Evolutionary conservation across 2,113 vertebrate species (phyloP).

Genomic region (Motacilla tschutschensis): DNA sequence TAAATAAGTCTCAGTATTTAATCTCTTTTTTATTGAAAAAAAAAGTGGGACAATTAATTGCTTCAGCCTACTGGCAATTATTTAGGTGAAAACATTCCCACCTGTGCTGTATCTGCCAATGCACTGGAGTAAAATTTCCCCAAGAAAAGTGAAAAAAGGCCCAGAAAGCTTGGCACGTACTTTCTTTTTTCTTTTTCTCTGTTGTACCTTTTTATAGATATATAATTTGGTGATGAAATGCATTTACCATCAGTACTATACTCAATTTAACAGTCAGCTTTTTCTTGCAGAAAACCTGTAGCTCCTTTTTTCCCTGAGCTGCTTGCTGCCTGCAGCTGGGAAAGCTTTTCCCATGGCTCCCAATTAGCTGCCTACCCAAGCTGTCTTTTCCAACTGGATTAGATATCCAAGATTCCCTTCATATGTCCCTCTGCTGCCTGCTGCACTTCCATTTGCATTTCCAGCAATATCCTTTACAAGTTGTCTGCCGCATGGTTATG

Average conservation of each 20-base stretch:
- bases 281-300: not conserved
- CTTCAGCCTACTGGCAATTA: not conserved
- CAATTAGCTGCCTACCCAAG: slow-evolving; percentile 3
- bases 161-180: not conserved
- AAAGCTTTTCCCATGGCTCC: slow-evolving; percentile 23
- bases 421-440: not conserved
- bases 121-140: not conserved
- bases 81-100: not conserved
- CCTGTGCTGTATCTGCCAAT: not conserved
- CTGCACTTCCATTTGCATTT: not conserved
- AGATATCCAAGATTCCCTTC: not conserved
- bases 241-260: not conserved
- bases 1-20: not conserved
- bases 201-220: not conserved
- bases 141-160: not conserved
- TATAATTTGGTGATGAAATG: not conserved
- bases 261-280: not conserved
- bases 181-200: not conserved
- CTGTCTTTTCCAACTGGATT: not conserved
- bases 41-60: not conserved
- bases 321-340: not conserved
- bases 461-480: not conserved
- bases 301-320: not conserved
- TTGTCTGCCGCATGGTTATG: not conserved
- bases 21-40: not conserved